A percentile compares a stretch with the other conserved stretches of the same genome.
phyloP scores from a whole-genome alignment of 2,113 vertebrate genomes.

The Hydrochoerus hydrochaeris region DNA sequence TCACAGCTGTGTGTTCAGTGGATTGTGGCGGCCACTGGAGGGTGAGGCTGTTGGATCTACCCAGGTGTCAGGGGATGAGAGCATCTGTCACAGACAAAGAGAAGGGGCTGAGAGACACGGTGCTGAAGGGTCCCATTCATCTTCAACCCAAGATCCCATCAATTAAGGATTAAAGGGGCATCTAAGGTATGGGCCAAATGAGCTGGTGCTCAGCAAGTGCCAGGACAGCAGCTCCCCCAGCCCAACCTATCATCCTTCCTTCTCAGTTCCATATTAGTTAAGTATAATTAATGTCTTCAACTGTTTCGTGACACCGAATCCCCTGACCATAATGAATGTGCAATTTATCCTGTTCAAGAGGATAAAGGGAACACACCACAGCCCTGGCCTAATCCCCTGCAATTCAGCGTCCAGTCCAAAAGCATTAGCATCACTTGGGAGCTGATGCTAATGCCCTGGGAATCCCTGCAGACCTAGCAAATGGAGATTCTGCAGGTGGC shows the following conservation, averaged over 20 bases:
- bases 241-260: not conserved
- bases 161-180: not conserved
- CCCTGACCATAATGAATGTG: not conserved
- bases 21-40: not conserved
- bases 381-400: not conserved
- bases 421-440: not conserved
- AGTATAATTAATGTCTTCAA: not conserved
- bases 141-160: not conserved
- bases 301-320: not conserved
- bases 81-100: not conserved
- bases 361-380: not conserved
- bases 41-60: not conserved
- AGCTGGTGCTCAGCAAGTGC: accelerated
- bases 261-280: not conserved
- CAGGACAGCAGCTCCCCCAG: not conserved
- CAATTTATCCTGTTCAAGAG: not conserved
- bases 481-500: not conserved
- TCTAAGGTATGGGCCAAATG: not conserved
- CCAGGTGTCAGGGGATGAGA: not conserved
- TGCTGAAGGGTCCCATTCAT: not conserved
- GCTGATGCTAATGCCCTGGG: not conserved
- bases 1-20: not conserved
- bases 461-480: not conserved
- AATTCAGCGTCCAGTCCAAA: not conserved
- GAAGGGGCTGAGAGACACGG: not conserved